These are phyloP conservation scores for Notolepis coatsorum DNA, from an alignment of 2,797 vertebrate species.

Conservation along the genomic window DNA sequence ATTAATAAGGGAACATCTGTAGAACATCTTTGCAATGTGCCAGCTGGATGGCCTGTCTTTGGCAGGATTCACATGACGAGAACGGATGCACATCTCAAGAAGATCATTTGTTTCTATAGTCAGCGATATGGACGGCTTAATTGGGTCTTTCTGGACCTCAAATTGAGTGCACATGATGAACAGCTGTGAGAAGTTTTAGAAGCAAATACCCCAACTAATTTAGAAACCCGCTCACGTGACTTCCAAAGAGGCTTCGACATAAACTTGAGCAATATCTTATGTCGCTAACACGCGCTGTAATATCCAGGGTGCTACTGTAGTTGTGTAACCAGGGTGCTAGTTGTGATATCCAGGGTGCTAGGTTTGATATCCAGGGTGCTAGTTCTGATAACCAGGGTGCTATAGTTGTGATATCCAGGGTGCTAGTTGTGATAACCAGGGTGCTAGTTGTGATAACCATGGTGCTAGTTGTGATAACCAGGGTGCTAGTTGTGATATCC, in stretches of 20 bases:
- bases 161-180: slow-evolving; percentile 42
- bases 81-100: slow-evolving; percentile 39
- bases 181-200: slow-evolving; percentile 59
- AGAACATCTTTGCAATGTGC: slow-evolving; percentile 53
- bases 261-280: slow-evolving; percentile 12
- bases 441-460: too few species aligned
- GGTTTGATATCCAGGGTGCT: too few species aligned
- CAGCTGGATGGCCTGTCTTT: slow-evolving; percentile 62
- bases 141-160: slow-evolving; percentile 48
- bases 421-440: too few species aligned
- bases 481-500: too few species aligned
- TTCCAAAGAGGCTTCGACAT: slow-evolving; percentile 24
- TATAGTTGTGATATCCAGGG: too few species aligned
- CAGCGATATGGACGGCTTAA: slow-evolving; percentile 42
- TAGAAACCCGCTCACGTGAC: slow-evolving; percentile 30
- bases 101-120: slow-evolving; percentile 51
- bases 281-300: slow-evolving; percentile 7
- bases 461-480: too few species aligned
- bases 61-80: slow-evolving; percentile 46
- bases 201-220: slow-evolving; percentile 53
- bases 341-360: too few species aligned
- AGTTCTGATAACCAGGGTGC: too few species aligned
- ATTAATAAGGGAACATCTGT: slow-evolving; percentile 52
- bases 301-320: background rate
- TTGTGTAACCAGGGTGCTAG: too few species aligned